Evolutionary conservation across 2,113 vertebrate genomes (phyloP).

Genomic region (Ifrita kowaldi): DNA sequence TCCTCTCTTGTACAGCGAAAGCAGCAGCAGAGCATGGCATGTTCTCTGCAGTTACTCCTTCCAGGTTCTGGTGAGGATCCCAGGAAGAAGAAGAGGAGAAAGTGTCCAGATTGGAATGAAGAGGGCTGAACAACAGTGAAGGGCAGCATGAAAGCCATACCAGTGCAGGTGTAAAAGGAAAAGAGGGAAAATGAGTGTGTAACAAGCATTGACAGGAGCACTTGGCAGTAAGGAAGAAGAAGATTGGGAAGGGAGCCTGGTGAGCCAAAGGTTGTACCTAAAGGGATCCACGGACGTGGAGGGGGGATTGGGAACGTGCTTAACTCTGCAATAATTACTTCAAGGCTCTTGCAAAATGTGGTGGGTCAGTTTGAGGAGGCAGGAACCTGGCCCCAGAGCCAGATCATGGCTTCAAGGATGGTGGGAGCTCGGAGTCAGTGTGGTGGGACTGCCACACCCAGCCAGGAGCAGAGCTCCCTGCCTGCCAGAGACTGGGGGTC

Average conservation of each 20-base stretch:
- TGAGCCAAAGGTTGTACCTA: background rate
- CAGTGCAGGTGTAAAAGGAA: background rate
- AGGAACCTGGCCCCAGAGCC: background rate
- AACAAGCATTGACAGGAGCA: background rate
- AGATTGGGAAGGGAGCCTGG: background rate
- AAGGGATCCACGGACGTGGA: background rate
- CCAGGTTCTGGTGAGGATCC: background rate
- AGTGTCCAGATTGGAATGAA: background rate
- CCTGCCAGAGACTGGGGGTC: background rate
- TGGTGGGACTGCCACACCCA: background rate
- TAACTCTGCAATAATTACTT: background rate
- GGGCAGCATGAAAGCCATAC: background rate
- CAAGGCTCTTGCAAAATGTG: background rate
- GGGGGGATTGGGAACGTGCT: background rate
- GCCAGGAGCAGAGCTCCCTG: background rate
- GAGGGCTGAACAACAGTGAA: background rate
- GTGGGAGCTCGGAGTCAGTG: accelerated
- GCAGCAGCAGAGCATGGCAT: background rate
- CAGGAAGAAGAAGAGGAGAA: background rate
- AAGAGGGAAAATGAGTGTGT: background rate
- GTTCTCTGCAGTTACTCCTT: background rate
- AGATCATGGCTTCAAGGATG: background rate
- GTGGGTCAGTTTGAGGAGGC: background rate
- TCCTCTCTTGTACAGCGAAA: background rate
- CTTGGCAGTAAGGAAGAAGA: background rate